Evolutionary conservation across 1,140 invertebrate genomes (phyloP).

Genomic region (Calosoma granatense): DNA sequence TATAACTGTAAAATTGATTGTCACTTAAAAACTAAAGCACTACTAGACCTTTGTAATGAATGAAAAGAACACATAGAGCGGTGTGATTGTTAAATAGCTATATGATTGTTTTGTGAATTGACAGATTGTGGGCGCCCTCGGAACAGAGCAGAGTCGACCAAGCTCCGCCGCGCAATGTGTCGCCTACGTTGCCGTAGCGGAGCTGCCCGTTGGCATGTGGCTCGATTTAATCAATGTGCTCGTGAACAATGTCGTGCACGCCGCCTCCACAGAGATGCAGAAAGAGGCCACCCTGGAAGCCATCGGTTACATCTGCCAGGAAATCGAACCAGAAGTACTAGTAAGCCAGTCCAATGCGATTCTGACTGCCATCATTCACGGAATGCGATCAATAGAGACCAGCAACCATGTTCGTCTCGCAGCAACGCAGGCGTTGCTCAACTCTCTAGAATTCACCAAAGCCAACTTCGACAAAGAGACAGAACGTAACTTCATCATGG

Average conservation of each 20-base stretch:
- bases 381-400: conserved; percentile 69
- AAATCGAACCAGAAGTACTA: conserved; percentile 83
- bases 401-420: conserved; percentile 83
- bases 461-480: conserved; percentile 96
- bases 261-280: conserved; percentile 80
- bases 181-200: conserved; percentile 93
- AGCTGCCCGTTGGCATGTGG: conserved; percentile 80
- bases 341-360: conserved; percentile 90
- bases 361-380: conserved; percentile 97
- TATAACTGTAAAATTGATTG: too few species aligned
- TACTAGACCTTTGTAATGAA: too few species aligned
- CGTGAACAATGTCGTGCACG: conserved; percentile 80
- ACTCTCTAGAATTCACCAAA: conserved; percentile 97
- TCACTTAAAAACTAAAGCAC: too few species aligned
- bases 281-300: conserved; percentile 95
- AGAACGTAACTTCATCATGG: conserved; percentile 99
- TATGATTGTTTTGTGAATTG: too few species aligned
- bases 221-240: conserved; percentile 76
- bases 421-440: conserved; percentile 93
- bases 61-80: too few species aligned
- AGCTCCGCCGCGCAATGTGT: conserved; percentile 98
- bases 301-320: conserved; percentile 79
- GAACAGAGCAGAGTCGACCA: conserved; percentile 88
- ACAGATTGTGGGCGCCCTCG: conserved; percentile 83
- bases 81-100: too few species aligned